Evolutionary conservation across 2,113 vertebrate genomes (phyloP), one percentile per base, ranked within the genome.

Genomic region (Gallinago media): DNA sequence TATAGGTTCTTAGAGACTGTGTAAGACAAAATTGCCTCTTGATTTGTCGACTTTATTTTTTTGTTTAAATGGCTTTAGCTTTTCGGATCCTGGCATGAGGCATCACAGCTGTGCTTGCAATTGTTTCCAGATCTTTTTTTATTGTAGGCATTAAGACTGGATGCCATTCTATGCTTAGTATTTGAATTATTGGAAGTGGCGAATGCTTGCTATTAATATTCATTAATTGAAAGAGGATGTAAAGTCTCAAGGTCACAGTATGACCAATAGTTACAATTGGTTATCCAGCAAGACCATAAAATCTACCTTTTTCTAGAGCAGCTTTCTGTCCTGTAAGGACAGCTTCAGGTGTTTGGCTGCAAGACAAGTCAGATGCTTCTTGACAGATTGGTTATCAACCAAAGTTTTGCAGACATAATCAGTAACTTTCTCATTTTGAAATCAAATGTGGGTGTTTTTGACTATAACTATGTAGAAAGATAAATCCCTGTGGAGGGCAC

Each of bases 81-180:
- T 65, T 92, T 66, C 50, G 54, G 38, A 47, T 86, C 70, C 88
- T 79, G 70, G 38, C 15, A 10, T 65, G 52, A 82, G 83, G 63
- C 38, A 74, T 58, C 77, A 87, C 79, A 91, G 68, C 86, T 96
- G 83, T 84, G 65, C 76, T 68, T 89, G 65, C 61, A 75, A n/a
- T 92, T 63, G 12, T 66, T 95, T 88, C 49, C 71, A 85, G 36
- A 61, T 86, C 10, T 75, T 44, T 70, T 13, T 76, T 85, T 78
- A 26, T 49, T 84, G 32, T 80, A 58, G 52, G 12, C 73, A n/a
- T 46, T 65, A 70, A 68, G 74, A 65, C n/a, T 76, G 74, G 27
- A 72, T 96, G 66, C 25, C 7, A 1, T 81, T 89, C 73, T 71
- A 6, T 74, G 50, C 84, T 84, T 89, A 93, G 46, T 29, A 34